Conservation (phyloP, 2,797 vertebrate genomes). For the Parauchenoglanis ngamensis region DNA sequence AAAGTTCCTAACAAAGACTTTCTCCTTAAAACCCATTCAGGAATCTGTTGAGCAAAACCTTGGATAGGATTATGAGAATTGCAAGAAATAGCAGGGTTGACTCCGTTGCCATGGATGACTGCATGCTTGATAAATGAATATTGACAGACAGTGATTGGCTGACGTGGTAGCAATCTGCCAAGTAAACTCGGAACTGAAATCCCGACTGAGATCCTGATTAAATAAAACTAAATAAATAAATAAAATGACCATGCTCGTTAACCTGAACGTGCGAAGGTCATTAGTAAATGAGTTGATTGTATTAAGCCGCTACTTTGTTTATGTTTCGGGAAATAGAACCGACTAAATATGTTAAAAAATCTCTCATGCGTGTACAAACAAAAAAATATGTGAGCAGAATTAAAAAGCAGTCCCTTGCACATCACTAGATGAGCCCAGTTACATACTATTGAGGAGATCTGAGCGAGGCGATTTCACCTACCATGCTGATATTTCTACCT, state of each 20-base stretch:
- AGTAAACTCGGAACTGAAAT: background rate
- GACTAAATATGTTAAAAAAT: background rate
- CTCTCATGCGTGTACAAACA: background rate
- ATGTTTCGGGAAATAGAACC: background rate
- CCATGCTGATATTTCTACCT: background rate
- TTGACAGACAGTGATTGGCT: conserved; percentile 8
- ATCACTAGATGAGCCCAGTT: background rate
- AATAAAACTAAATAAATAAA: background rate
- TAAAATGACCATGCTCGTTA: background rate
- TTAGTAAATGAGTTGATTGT: background rate
- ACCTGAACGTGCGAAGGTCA: background rate
- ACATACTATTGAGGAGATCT: background rate
- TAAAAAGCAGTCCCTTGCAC: background rate
- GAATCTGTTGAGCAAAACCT: background rate
- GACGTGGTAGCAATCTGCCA: background rate
- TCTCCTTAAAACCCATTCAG: background rate
- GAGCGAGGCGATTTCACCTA: background rate
- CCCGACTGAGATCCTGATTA: background rate
- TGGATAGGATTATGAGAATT: background rate
- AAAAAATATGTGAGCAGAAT: background rate
- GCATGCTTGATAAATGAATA: background rate
- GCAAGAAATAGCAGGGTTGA: too few species aligned
- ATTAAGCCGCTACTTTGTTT: conserved; percentile 1
- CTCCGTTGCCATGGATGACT: background rate
- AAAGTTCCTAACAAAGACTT: background rate